Base-by-base conservation (phyloP, 2,113 vertebrate species). In the Chinchilla lanigera region DNA sequence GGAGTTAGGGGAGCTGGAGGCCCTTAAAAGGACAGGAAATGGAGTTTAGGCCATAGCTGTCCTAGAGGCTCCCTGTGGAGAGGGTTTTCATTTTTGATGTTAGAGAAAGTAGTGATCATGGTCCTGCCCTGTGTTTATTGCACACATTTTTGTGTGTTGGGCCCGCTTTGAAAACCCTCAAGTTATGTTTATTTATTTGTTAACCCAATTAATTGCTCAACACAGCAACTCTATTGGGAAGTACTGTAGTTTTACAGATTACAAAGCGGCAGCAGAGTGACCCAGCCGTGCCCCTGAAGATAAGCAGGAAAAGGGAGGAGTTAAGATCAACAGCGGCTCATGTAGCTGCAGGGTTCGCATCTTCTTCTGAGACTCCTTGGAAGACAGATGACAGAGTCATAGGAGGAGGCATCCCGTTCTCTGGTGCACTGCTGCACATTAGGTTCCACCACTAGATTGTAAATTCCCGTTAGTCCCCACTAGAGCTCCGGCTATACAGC, bases 1-100 rank as follows among this genome's bases (percentile, higher is more conserved):
- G 30, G 6, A 60, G 3, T 9, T 24, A 52, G 11, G 50, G 61
- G 4, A 54, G 73, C 10, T 67, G 67, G 47, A 56, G 94, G n/a
- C 35, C 30, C 84, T 91, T 93, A 33, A 89, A 97, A 71, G 54
- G 61, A 82, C 13, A 50, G 9, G 33, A 67, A 88, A 85, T 44
- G 33, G 22, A 69, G 9, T 88, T 54, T 38, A 54, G 35, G 84
- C 6, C 1, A 7, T 16, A 22, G 86, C n/a, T 80, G 1, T 44
- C 50, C 73, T 47, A 26, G 26, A 75, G 3, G 26, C 30, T 96
- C 13, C 67, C 41, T 54, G 38, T 22, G 19, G 19, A 47, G 28
- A 71, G 30, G 5, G 33, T 50, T 88, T 92, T 73, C 35, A 56
- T 41, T 65, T 60, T 24, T 67, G 54, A 81, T 82, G 35, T 50